phyloP scores from a whole-genome alignment of 2,113 vertebrate species.

The Passer montanus region DNA sequence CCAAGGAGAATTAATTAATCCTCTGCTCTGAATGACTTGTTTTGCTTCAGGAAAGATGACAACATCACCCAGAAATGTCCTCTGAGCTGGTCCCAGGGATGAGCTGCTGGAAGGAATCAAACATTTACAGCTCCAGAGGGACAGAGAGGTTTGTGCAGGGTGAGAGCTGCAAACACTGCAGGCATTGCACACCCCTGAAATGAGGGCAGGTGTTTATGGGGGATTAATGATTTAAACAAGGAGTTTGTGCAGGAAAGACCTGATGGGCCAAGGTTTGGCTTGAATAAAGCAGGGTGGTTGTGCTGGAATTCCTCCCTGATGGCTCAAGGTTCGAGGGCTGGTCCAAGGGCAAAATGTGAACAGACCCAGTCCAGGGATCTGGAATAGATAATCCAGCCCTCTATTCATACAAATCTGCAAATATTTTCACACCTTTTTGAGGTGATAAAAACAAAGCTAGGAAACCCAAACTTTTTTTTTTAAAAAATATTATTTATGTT shows the following conservation, averaged over 20 bases:
- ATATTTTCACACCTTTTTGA: background rate
- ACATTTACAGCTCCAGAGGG: background rate
- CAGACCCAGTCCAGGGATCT: background rate
- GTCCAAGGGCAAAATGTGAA: background rate
- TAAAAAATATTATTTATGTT: background rate
- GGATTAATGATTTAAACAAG: background rate
- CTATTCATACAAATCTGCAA: background rate
- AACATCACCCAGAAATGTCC: background rate
- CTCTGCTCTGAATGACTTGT: constrained; percentile 10
- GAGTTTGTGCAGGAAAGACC: background rate
- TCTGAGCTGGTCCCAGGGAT: background rate
- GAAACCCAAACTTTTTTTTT: background rate
- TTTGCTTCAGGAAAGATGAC: constrained; percentile 63
- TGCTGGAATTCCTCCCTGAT: background rate
- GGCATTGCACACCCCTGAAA: background rate
- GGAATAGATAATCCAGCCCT: background rate
- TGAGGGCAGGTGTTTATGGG: background rate
- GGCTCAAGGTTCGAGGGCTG: background rate
- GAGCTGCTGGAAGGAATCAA: constrained; percentile 27
- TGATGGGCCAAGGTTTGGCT: background rate
- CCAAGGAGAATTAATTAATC: constrained; percentile 20
- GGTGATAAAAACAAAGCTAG: background rate
- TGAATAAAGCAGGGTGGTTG: background rate
- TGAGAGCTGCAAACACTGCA: background rate
- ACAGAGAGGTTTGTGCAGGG: background rate